Base-by-base conservation (phyloP, 2,113 vertebrate genomes). In the Sapayoa aenigma region DNA sequence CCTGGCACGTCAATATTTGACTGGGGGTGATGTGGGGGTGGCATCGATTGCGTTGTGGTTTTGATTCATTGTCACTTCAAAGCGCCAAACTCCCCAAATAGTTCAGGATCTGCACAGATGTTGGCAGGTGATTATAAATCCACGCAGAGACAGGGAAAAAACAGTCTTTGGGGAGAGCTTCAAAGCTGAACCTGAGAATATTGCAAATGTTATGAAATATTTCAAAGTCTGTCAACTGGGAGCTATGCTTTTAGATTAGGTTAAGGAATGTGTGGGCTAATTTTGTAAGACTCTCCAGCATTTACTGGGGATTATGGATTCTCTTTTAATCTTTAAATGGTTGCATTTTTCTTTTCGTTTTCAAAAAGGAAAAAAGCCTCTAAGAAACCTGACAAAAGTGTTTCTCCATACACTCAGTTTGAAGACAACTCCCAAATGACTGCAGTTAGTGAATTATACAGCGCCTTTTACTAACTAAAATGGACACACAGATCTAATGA, bases 121-220 rank as follows among this genome's bases (percentile, higher is more conserved):
- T 87, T 94, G 94, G 60, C 94, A 94, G 89, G 93, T 91, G 94
- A 92, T 94, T 87, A 82, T 89, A 95, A 95, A 94, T 89, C 87
- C 74, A 19, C 1, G 42, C 60, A 67, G 91, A 78, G 80, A 89
- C 4, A 3, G 93, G 44, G 63, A 73, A 93, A 83, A 80, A 20
- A 11, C 80, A 27, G 87, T 67, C 91, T 89, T 82, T 68, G 69
- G 93, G 93, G 89, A 94, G 28, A 91, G 76, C 76, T 95, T 90
- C 89, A 81, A 72, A 95, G 94, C 86, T 28, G 76, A n/a, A 31
- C 33, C 80, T 41, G 91, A 90, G 89, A 77, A 78, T 39, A 47
- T 52, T 53, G 59, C 68, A 65, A 89, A 81, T 67, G 83, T 86
- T 92, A 33, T 44, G 73, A 94, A 81, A 81, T 47, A 84, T 93